Percentiles rank a stretch among this genome's conserved stretches.
Conservation (phyloP, 2,113 vertebrate species). For the Noctilio leporinus region DNA sequence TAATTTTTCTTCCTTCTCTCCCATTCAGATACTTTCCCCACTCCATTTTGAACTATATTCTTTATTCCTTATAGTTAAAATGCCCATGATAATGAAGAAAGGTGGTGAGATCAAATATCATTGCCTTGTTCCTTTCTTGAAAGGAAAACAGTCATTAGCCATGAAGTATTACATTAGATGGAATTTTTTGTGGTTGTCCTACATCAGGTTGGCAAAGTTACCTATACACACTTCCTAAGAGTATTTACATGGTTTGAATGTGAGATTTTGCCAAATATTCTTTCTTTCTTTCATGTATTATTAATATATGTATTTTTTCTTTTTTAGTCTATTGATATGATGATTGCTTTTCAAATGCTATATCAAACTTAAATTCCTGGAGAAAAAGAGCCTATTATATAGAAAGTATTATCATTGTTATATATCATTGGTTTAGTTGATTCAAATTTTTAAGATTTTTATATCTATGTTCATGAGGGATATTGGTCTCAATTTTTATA, state of each 20-base stretch:
- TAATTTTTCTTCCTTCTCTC: neutral
- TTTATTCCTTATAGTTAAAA: neutral
- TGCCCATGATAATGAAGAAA: neutral
- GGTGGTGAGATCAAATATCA: neutral
- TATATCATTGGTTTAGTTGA: neutral
- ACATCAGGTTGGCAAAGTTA: neutral
- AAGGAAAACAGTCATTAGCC: neutral
- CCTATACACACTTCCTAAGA: neutral
- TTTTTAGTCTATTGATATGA: neutral
- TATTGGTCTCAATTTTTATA: neutral
- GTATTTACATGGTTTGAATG: neutral
- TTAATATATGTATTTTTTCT: neutral
- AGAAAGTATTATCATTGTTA: neutral
- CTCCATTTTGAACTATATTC: neutral
- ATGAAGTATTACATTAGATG: neutral
- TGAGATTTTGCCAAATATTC: neutral
- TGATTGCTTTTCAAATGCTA: neutral
- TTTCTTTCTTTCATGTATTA: neutral
- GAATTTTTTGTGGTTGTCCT: neutral
- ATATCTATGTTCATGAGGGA: neutral
- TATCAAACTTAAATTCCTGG: neutral
- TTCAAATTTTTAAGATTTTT: neutral
- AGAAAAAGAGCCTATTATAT: neutral
- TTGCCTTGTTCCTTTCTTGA: neutral
- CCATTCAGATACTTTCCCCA: neutral